Evolutionary conservation across 2,888 invertebrate genomes (phyloP), one percentile per base, ranked within the genome.

Genomic region (Carcina quercana): DNA sequence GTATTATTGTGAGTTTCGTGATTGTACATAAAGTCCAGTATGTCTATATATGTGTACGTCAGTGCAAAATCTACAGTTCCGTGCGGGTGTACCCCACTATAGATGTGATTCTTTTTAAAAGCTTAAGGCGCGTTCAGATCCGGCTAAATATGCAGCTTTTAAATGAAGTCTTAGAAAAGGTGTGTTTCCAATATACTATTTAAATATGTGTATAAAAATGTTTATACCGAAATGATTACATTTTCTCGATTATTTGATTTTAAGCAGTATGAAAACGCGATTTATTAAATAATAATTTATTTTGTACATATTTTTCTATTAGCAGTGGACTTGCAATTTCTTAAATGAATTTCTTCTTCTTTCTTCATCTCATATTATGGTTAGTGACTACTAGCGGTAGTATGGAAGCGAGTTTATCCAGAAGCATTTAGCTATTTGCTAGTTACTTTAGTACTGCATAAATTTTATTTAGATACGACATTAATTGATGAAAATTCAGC

Each of bases 121-220:
- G 30, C 37, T 78, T 66, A 67, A 71, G 70, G 72, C 68, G 62
- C 68, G 59, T 63, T 62, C 62, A 57, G 60, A 65, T 62, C 57
- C 59, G 61, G 13, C 37, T 31, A 37, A 37, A 37, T 79, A 79
- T 79, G 74, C 78, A 74, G 78, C 74, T 78, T 80, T 79, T 79
- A 79, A 79, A 79, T 78, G 79, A 75, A 75, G 72, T 73, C 75
- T 74, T 68, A 73, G 62, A 64, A 43, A 42, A 21, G n/a, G 47
- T 13, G 20, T 30, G 66, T 64, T 53, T 66, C 67, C 79, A 67
- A n/a, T n/a, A n/a, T n/a, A n/a, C n/a, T n/a, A n/a, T n/a, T n/a
- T n/a, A n/a, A n/a, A n/a, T n/a, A n/a, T n/a, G n/a, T n/a, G n/a
- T n/a, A n/a, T n/a, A n/a, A n/a, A n/a, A n/a, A n/a, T n/a, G 52